These are phyloP conservation scores for Eudasyphora cyanicolor DNA, from an alignment of 2,888 invertebrate genomes.

Conservation along the genomic window DNA sequence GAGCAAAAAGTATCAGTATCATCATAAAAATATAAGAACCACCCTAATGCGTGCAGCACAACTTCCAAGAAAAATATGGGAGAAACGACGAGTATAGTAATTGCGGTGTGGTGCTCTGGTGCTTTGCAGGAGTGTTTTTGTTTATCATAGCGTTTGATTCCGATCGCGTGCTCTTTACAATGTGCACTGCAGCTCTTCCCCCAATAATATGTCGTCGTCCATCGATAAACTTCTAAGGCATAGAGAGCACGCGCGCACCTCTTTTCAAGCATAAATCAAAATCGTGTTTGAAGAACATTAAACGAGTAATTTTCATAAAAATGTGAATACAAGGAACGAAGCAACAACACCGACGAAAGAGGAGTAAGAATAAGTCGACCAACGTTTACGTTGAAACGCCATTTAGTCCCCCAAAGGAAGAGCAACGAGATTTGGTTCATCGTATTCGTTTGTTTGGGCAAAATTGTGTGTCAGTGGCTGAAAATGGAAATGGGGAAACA, in stretches of 20 bases:
- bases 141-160: not conserved
- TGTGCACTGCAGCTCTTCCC: not conserved
- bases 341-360: not conserved
- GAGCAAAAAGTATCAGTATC: too few species aligned
- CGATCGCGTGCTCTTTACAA: conserved; percentile 47
- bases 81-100: not conserved
- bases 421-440: conserved; percentile 8
- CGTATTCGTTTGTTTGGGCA: not conserved
- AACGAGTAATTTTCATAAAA: conserved; percentile 32
- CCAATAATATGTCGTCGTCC: not conserved
- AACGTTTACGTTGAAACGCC: too few species aligned
- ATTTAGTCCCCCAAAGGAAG: not conserved
- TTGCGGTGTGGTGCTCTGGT: not conserved
- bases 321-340: not conserved
- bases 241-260: conserved; percentile 30
- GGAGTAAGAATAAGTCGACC: conserved; percentile 1
- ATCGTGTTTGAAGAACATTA: conserved; percentile 30
- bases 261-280: conserved; percentile 4
- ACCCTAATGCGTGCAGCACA: not conserved
- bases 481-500: conserved; percentile 9
- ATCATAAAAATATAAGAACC: too few species aligned
- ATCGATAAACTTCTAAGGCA: conserved; percentile 3
- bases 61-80: not conserved
- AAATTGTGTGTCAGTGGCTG: conserved; percentile 32
- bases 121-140: not conserved